phyloP scores from a whole-genome alignment of 2,113 vertebrate genomes.

The Struthidea cinerea region DNA sequence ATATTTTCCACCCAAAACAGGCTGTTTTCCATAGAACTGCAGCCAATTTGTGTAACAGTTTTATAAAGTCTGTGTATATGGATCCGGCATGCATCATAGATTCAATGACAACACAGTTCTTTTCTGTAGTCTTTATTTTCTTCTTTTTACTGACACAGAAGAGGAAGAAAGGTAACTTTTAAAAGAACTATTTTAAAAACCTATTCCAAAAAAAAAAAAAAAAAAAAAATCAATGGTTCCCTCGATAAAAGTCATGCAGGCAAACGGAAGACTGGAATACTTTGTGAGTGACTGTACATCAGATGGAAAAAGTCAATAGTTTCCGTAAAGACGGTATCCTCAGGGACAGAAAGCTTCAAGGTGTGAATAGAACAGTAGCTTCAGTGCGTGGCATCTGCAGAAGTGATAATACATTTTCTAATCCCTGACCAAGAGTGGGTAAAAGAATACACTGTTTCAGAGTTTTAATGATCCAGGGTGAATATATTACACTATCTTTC shows the following conservation, averaged over 20 bases:
- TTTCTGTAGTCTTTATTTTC: not conserved
- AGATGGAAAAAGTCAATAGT: conserved; percentile 55
- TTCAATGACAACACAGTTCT: not conserved
- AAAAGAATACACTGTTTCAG: not conserved
- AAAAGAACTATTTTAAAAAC: not conserved
- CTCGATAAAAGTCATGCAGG: conserved; percentile 18
- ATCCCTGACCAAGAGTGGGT: not conserved
- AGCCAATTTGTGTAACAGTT: not conserved
- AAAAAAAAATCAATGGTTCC: conserved; percentile 25
- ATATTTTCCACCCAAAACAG: not conserved
- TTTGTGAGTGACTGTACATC: conserved; percentile 20
- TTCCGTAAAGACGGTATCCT: conserved; percentile 25
- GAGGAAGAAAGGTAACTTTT: conserved; percentile 3
- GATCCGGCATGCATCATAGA: not conserved
- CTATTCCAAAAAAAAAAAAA: not conserved
- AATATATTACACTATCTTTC: not conserved
- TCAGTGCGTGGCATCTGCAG: not conserved
- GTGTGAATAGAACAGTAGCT: conserved; percentile 11
- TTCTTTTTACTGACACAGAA: not conserved
- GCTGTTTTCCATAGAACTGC: not conserved
- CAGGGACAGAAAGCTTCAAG: conserved; percentile 19
- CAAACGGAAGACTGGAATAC: conserved; percentile 30
- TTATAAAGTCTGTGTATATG: not conserved
- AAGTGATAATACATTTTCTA: conserved; percentile 42
- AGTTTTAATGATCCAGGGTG: conserved; percentile 3